A percentile compares a stretch with the other conserved stretches of the same genome.
Evolutionary conservation across 1,140 invertebrate genomes (phyloP).

Genomic region (Popillia japonica): DNA sequence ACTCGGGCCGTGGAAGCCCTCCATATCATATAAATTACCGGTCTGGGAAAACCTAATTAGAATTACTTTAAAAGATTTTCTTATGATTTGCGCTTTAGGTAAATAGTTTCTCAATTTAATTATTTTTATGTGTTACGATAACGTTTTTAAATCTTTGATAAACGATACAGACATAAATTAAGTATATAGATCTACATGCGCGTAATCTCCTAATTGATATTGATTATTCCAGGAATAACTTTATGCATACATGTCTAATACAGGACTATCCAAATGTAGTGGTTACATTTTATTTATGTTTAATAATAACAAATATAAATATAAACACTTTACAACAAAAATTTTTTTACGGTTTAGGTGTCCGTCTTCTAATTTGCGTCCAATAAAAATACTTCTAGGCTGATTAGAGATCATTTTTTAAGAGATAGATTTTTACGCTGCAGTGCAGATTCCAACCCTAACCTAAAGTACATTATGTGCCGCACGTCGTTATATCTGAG

Average conservation of each 20-base stretch:
- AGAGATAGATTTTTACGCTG: background rate
- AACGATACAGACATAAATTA: background rate
- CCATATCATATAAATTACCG: too few relatives aligned
- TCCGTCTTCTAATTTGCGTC: background rate
- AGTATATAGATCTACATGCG: background rate
- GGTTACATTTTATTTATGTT: too few relatives aligned
- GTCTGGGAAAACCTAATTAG: background rate
- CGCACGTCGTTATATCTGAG: slow-evolving; percentile 28
- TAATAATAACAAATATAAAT: too few relatives aligned
- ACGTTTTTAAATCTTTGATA: background rate
- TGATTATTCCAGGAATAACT: background rate
- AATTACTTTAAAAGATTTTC: background rate
- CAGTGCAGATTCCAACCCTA: background rate
- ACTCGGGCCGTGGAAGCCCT: too few relatives aligned
- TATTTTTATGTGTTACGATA: slow-evolving; percentile 1
- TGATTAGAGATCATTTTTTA: background rate
- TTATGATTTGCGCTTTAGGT: background rate
- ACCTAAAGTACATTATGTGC: background rate
- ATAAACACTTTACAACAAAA: background rate
- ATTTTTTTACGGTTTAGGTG: background rate
- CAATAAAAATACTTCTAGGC: background rate
- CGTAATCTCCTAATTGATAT: background rate
- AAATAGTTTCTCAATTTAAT: background rate
- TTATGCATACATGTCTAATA: background rate
- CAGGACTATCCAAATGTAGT: too few relatives aligned